A percentile compares a stretch with the other conserved stretches of the same genome.
These are phyloP conservation scores for Mandrillus leucophaeus DNA, from an alignment of 2,113 vertebrate genomes.

Conservation along the genomic window DNA sequence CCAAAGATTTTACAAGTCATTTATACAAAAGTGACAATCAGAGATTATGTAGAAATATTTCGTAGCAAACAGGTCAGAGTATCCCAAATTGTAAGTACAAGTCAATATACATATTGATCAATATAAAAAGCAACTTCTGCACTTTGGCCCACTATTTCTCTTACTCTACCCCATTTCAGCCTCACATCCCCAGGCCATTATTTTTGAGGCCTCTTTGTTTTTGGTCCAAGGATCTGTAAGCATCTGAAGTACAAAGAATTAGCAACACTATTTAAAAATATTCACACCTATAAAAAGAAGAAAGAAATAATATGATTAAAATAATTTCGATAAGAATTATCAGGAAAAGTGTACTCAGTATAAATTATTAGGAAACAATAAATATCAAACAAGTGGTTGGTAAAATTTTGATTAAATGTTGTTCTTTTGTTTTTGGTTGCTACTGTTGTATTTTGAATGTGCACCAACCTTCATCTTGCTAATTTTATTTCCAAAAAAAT, in stretches of 20 bases:
- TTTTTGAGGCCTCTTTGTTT: neutral
- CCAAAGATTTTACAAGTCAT: neutral
- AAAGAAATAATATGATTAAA: neutral
- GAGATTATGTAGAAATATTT: neutral
- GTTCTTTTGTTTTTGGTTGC: neutral
- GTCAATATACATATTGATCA: neutral
- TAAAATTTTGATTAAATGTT: slow-evolving; percentile 25
- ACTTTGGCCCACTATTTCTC: neutral
- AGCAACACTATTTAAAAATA: neutral
- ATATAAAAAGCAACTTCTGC: neutral
- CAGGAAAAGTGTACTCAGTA: neutral
- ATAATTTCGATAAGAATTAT: neutral
- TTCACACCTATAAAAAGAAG: neutral
- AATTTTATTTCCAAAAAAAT: neutral
- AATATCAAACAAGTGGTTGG: neutral
- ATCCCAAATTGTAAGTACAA: neutral
- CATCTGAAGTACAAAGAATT: neutral
- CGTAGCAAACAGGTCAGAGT: neutral
- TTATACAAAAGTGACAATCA: neutral
- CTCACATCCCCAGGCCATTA: neutral
- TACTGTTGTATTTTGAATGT: neutral
- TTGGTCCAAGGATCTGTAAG: neutral
- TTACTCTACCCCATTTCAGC: neutral
- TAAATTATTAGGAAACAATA: neutral
- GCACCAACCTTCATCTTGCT: neutral